phyloP scores from a whole-genome alignment of 2,797 vertebrate species.

The Fistularia commersonii region DNA sequence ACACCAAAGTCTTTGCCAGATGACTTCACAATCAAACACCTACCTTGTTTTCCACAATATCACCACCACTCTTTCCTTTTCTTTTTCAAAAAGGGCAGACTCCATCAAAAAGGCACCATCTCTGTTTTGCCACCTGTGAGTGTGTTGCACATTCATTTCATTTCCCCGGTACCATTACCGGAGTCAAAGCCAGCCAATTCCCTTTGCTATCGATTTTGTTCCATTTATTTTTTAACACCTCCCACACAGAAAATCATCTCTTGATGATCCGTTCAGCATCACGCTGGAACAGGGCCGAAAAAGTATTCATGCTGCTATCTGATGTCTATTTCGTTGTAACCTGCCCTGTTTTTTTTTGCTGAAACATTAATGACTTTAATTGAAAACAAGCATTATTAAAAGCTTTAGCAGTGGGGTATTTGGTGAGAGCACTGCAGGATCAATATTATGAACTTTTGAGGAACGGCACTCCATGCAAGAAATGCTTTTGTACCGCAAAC shows the following conservation, averaged over 20 bases:
- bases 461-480: too few relatives aligned
- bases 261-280: constrained; percentile 59
- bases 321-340: constrained; percentile 18
- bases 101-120: constrained; percentile 68
- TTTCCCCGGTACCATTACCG: constrained; percentile 65
- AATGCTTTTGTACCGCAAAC: too few relatives aligned
- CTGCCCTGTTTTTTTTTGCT: too few relatives aligned
- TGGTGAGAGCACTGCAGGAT: too few relatives aligned
- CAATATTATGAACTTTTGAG: too few relatives aligned
- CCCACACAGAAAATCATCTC: constrained; percentile 57
- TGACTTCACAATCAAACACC: constrained; percentile 64
- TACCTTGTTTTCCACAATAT: constrained; percentile 66
- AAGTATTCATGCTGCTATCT: constrained; percentile 34
- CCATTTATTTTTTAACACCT: constrained; percentile 58
- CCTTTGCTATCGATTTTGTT: constrained; percentile 71
- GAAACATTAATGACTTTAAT: neutral
- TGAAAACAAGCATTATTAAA: neutral
- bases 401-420: neutral
- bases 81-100: constrained; percentile 59
- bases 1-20: constrained; percentile 51
- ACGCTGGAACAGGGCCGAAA: constrained; percentile 25
- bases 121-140: constrained; percentile 69
- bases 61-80: constrained; percentile 35
- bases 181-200: constrained; percentile 63
- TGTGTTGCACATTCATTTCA: constrained; percentile 66